phyloP scores from a whole-genome alignment of 2,113 vertebrate genomes.

The Glaucidium brasilianum region DNA sequence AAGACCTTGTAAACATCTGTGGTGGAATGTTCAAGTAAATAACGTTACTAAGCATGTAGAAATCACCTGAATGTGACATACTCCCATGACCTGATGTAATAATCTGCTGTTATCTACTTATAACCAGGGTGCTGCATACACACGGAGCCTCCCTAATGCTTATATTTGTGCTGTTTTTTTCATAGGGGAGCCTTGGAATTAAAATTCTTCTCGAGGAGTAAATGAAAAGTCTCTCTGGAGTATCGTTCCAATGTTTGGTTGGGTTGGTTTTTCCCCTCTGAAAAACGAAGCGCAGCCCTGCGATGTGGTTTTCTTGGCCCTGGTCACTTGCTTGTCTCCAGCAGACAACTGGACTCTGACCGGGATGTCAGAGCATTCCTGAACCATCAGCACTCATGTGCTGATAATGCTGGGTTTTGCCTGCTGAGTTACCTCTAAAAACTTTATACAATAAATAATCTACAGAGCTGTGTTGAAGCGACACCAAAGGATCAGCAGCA shows the following conservation, averaged over 20 bases:
- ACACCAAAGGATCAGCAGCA: background rate
- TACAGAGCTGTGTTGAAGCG: background rate
- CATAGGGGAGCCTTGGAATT: background rate
- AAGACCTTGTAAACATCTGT: background rate
- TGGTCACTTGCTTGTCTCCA: background rate
- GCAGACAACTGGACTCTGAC: background rate
- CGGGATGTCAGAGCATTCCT: fast-evolving
- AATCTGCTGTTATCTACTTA: fast-evolving
- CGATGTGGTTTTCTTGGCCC: background rate
- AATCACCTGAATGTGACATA: fast-evolving
- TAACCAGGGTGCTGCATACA: fast-evolving
- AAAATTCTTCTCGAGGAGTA: background rate
- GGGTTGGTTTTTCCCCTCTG: background rate
- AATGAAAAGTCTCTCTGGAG: background rate
- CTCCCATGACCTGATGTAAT: fast-evolving
- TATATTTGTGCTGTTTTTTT: background rate
- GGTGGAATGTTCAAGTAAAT: background rate
- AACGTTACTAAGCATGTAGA: fast-evolving
- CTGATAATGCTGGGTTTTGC: background rate
- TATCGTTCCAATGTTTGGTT: background rate
- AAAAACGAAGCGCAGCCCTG: background rate
- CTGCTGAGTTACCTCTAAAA: background rate
- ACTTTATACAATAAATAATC: background rate
- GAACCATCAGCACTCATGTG: fast-evolving
- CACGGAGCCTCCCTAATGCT: background rate